These are phyloP conservation scores for Delphinapterus leucas DNA, from an alignment of 2,113 vertebrate genomes.

Conservation along the genomic window DNA sequence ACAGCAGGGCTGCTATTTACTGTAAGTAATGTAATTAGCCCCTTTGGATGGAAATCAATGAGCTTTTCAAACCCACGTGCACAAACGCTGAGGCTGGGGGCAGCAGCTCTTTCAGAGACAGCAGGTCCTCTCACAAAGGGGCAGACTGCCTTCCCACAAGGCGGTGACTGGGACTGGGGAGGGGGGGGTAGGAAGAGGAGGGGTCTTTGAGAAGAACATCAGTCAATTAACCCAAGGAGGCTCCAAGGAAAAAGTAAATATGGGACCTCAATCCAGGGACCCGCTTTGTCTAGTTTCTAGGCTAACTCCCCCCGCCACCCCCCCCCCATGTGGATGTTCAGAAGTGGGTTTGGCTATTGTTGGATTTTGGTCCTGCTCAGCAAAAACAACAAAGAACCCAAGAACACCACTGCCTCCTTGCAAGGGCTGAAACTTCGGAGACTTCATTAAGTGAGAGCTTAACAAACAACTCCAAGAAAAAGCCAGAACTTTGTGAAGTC, in stretches of 20 bases:
- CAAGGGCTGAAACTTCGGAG: neutral
- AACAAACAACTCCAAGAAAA: neutral
- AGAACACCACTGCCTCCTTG: neutral
- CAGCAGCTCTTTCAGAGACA: conserved; percentile 38
- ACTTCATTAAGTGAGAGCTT: neutral
- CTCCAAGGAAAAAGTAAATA: conserved; percentile 55
- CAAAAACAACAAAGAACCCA: neutral
- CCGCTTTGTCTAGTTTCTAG: neutral
- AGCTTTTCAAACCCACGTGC: conserved; percentile 58
- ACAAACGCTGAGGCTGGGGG: neutral
- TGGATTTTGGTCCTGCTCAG: neutral
- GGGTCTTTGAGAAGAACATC: conserved; percentile 57
- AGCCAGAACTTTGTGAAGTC: neutral
- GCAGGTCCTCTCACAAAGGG: conserved; percentile 59
- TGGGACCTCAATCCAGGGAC: neutral
- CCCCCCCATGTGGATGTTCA: neutral
- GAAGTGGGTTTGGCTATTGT: neutral
- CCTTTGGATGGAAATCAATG: conserved; percentile 82
- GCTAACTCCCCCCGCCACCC: neutral
- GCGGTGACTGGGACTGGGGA: neutral
- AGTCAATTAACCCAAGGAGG: conserved; percentile 62
- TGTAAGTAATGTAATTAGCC: conserved; percentile 87
- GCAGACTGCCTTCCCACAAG: conserved; percentile 11
- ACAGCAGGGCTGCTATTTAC: conserved; percentile 85
- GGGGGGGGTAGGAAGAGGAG: neutral